Evolutionary conservation across 2,888 invertebrate genomes (phyloP).

Genomic region (Sclerodermus sp.): DNA sequence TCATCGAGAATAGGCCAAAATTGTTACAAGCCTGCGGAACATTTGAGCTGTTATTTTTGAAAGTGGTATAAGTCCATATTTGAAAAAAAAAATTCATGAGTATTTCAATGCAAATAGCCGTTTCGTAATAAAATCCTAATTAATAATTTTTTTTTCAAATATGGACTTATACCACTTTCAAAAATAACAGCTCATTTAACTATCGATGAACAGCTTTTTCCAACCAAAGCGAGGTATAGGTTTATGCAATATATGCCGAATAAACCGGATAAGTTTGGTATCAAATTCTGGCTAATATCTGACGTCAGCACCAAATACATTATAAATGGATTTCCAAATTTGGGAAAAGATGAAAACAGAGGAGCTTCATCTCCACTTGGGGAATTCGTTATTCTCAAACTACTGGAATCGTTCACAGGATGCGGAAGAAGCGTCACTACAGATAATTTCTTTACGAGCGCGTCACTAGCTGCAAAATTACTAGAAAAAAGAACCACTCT

Average conservation of each 20-base stretch:
- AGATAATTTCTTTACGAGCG: background rate
- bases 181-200: too few species aligned
- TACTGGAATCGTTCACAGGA: background rate
- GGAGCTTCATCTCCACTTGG: background rate
- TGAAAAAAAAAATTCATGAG: too few species aligned
- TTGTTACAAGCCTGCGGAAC: background rate
- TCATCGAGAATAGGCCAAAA: constrained; percentile 19
- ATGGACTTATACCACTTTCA: too few species aligned
- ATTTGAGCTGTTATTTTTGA: too few species aligned
- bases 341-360: constrained; percentile 35
- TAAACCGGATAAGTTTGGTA: constrained; percentile 12
- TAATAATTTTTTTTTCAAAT: too few species aligned
- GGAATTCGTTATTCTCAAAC: background rate
- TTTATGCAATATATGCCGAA: constrained; percentile 11
- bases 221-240: constrained; percentile 19
- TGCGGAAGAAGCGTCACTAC: background rate
- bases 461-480: constrained; percentile 1
- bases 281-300: constrained; percentile 6
- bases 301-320: constrained; percentile 29
- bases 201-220: constrained; percentile 30
- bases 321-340: constrained; percentile 32
- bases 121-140: too few species aligned
- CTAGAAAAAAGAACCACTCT: constrained; percentile 26
- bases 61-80: too few species aligned
- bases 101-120: too few species aligned